Percentiles rank a stretch among this genome's conserved stretches.
These are phyloP conservation scores for Tricholauxania praeusta DNA, from an alignment of 2,888 invertebrate species.

Conservation along the genomic window DNA sequence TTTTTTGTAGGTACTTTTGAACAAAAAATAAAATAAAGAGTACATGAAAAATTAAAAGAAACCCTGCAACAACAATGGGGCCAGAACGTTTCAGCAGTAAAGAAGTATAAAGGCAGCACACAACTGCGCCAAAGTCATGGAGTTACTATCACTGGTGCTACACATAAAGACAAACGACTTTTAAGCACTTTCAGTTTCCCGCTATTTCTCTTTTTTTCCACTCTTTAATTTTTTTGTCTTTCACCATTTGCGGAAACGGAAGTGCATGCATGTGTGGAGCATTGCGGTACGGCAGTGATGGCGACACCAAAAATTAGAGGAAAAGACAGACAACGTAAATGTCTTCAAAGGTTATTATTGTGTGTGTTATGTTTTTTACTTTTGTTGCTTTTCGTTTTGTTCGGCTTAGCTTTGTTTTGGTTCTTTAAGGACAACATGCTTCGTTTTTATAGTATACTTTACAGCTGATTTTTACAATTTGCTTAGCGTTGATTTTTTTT, in stretches of 20 bases:
- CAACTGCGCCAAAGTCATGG: not conserved
- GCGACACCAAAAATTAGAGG: conserved; percentile 1
- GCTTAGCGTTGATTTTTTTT: conserved; percentile 7
- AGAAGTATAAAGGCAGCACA: not conserved
- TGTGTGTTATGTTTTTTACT: conserved; percentile 1
- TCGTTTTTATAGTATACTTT: conserved; percentile 13
- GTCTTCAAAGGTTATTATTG: conserved; percentile 55
- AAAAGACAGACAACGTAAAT: conserved; percentile 40
- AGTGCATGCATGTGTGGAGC: conserved; percentile 47
- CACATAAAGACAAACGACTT: conserved; percentile 36
- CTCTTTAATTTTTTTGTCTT: not conserved
- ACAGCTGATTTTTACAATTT: conserved; percentile 4
- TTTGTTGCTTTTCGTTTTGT: not conserved
- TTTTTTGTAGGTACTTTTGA: conserved; percentile 23
- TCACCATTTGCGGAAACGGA: conserved; percentile 50
- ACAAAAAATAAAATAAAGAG: not conserved
- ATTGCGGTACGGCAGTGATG: conserved; percentile 3
- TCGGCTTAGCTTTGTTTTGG: conserved; percentile 22
- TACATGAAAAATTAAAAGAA: conserved; percentile 1
- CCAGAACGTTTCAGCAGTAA: not conserved
- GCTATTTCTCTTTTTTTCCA: too few species aligned
- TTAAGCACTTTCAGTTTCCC: conserved; percentile 17
- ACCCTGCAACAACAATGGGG: not conserved
- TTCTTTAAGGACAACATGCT: not conserved
- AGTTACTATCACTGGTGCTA: not conserved